These are phyloP conservation scores for Thalassoma bifasciatum DNA, from an alignment of 2,113 vertebrate genomes.

Conservation along the genomic window DNA sequence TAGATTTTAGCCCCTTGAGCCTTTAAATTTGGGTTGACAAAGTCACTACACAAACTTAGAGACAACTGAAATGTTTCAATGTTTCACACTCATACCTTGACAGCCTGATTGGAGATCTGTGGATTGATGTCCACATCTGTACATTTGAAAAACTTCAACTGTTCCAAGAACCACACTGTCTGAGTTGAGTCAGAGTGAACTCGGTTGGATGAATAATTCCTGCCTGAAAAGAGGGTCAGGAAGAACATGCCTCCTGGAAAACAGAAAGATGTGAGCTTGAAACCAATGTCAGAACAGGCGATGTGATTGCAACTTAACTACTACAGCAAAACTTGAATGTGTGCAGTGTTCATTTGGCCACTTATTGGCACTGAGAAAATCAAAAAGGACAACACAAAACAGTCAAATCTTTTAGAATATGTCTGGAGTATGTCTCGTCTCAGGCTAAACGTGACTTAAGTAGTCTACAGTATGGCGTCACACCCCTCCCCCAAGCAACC, in stretches of 20 bases:
- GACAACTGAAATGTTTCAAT: neutral
- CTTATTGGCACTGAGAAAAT: neutral
- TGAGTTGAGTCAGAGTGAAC: too few relatives aligned
- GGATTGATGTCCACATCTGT: neutral
- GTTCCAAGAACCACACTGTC: neutral
- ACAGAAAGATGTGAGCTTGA: slow-evolving; percentile 3
- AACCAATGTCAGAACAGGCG: neutral
- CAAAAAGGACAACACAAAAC: neutral
- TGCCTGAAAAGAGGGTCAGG: neutral
- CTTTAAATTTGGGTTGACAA: neutral
- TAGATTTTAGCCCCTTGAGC: neutral
- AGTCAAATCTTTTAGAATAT: neutral
- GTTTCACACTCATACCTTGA: neutral
- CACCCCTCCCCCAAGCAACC: slow-evolving; percentile 45
- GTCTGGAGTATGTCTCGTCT: neutral
- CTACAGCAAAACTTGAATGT: neutral
- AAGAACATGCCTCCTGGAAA: neutral
- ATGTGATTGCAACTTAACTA: too few relatives aligned
- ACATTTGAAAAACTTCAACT: neutral
- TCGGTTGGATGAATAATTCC: too few relatives aligned
- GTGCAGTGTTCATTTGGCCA: neutral
- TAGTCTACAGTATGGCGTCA: neutral
- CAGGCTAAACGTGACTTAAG: slow-evolving; percentile 52
- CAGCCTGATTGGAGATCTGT: neutral
- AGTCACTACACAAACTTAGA: neutral